Evolutionary conservation across 2,888 invertebrate genomes (phyloP).

Genomic region (Dicycla oo): DNA sequence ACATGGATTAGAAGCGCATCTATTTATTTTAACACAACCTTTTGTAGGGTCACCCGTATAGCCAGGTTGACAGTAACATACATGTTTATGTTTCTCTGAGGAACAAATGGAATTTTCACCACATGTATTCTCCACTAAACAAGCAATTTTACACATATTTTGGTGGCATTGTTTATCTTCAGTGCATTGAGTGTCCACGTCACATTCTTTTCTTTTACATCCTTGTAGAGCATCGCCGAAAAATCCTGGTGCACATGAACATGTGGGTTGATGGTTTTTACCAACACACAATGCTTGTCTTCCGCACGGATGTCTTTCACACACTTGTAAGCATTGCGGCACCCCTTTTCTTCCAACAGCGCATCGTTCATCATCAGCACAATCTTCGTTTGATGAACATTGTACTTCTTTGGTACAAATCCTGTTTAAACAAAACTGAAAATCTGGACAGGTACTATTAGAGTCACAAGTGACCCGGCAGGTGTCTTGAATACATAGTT

Average conservation of each 20-base stretch:
- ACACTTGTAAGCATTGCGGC: constrained; percentile 94
- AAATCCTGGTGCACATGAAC: constrained; percentile 94
- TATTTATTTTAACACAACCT: constrained; percentile 94
- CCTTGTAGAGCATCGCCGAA: constrained; percentile 95
- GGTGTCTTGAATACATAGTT: constrained; percentile 96
- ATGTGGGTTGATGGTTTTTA: constrained; percentile 93
- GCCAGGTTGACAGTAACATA: constrained; percentile 95
- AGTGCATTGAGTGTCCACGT: constrained; percentile 92
- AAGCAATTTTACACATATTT: constrained; percentile 96
- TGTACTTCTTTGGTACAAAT: constrained; percentile 96
- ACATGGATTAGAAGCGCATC: constrained; percentile 94
- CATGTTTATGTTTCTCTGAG: constrained; percentile 94
- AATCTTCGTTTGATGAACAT: constrained; percentile 94
- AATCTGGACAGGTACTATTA: constrained; percentile 95
- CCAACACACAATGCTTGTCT: constrained; percentile 95
- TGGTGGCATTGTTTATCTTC: constrained; percentile 96
- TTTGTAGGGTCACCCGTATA: constrained; percentile 94
- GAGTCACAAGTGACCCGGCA: constrained; percentile 95
- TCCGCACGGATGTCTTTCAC: constrained; percentile 94
- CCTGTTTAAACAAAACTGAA: constrained; percentile 95
- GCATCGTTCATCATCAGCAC: constrained; percentile 94
- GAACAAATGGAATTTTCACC: constrained; percentile 96
- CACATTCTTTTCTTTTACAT: constrained; percentile 95
- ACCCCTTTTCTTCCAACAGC: constrained; percentile 92
- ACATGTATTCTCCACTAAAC: constrained; percentile 95